A percentile compares a stretch with the other conserved stretches of the same genome.
phyloP scores from a whole-genome alignment of 2,888 invertebrate genomes.

The Noctua fimbriata region DNA sequence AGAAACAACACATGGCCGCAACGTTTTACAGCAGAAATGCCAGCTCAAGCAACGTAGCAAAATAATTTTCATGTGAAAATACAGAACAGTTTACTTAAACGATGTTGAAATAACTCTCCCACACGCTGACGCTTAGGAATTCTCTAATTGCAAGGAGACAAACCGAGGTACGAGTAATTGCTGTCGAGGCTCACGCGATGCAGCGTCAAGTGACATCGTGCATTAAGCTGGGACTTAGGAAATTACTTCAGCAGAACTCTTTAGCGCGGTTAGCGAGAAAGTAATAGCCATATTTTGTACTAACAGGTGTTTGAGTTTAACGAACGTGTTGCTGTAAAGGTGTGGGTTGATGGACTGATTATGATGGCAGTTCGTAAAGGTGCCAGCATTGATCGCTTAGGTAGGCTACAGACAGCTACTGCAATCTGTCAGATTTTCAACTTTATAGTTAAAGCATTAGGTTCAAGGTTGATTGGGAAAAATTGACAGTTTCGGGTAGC shows the following conservation, averaged over 20 bases:
- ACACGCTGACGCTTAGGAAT: constrained; percentile 80
- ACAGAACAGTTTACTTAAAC: constrained; percentile 69
- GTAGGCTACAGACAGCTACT: background rate
- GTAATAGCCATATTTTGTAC: constrained; percentile 47
- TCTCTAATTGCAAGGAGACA: constrained; percentile 79
- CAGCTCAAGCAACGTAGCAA: constrained; percentile 48
- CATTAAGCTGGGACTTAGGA: constrained; percentile 50
- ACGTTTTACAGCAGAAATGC: constrained; percentile 39
- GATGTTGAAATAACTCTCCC: constrained; percentile 82
- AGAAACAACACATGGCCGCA: constrained; percentile 52
- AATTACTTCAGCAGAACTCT: constrained; percentile 54
- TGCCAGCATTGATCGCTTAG: background rate
- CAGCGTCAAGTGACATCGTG: constrained; percentile 62
- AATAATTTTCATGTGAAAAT: constrained; percentile 69
- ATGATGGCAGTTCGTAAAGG: background rate
- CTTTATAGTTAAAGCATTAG: no score
- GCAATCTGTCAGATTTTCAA: no score
- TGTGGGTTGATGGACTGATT: constrained; percentile 7
- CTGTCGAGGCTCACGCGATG: constrained; percentile 68
- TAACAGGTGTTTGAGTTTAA: constrained; percentile 45
- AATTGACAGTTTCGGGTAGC: no score
- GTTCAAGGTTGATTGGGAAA: no score
- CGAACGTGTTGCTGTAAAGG: constrained; percentile 5
- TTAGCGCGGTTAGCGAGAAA: constrained; percentile 38
- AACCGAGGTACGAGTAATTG: constrained; percentile 72